Conservation (phyloP, 1,140 invertebrate genomes). For the Reticulitermes speratus region DNA sequence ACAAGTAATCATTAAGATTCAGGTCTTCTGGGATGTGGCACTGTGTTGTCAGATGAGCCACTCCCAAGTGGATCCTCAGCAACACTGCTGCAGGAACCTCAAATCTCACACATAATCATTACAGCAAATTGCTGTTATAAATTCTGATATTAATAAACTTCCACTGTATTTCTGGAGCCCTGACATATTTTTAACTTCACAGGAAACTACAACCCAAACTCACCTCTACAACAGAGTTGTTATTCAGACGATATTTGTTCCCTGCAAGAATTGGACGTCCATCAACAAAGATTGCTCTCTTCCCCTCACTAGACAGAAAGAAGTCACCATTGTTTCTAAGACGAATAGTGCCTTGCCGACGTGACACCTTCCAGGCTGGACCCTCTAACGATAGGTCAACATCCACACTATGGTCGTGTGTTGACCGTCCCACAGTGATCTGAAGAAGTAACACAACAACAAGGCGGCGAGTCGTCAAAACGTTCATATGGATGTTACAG, state of each 20-base stretch:
- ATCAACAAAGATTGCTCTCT: slow-evolving; percentile 90
- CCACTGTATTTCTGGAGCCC: background rate
- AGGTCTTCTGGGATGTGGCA: no score
- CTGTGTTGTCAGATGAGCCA: no score
- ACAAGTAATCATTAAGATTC: no score
- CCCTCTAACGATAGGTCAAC: slow-evolving; percentile 94
- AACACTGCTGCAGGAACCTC: no score
- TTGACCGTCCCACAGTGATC: slow-evolving; percentile 89
- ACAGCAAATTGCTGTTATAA: background rate
- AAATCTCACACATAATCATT: no score
- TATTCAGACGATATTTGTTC: slow-evolving; percentile 82
- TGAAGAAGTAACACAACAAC: slow-evolving; percentile 44
- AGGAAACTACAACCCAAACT: background rate
- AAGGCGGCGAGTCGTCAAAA: background rate
- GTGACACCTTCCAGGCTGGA: slow-evolving; percentile 79
- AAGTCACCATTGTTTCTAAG: slow-evolving; percentile 92
- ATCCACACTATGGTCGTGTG: slow-evolving; percentile 87
- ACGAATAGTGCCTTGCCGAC: slow-evolving; percentile 85
- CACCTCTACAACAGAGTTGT: slow-evolving; percentile 95
- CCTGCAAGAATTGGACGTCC: slow-evolving; percentile 83
- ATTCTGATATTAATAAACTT: background rate
- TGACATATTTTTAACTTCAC: background rate
- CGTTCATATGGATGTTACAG: no score
- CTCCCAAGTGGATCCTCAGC: no score
- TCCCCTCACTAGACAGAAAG: slow-evolving; percentile 92